phyloP scores from a whole-genome alignment of 2,888 invertebrate species.

The Neocrepidodera transversa region DNA sequence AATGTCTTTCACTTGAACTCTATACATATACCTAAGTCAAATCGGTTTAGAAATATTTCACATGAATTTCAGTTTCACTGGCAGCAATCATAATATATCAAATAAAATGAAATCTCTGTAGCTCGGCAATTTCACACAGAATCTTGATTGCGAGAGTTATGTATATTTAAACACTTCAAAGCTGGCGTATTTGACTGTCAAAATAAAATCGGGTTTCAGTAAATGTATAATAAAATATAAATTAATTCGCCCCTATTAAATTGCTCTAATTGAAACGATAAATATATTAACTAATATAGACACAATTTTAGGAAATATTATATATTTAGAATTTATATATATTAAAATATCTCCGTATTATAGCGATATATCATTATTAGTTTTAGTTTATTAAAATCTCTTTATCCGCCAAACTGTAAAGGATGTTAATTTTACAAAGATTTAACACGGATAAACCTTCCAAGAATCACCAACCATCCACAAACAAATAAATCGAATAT shows the following conservation, averaged over 20 bases:
- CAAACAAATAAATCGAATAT: too few species aligned
- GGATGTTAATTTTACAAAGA: too few species aligned
- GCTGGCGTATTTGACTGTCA: slow-evolving; percentile 15
- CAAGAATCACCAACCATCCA: too few species aligned
- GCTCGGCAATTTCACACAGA: slow-evolving; percentile 20
- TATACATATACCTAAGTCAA: slow-evolving; percentile 12
- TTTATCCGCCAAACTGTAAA: too few species aligned
- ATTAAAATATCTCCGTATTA: too few species aligned
- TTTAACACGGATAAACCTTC: too few species aligned
- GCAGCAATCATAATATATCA: slow-evolving; percentile 31
- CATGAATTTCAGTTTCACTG: slow-evolving; percentile 29
- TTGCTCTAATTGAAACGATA: not conserved
- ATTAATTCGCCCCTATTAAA: not conserved
- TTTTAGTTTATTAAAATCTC: too few species aligned
- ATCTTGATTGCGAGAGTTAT: slow-evolving; percentile 33
- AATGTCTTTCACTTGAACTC: slow-evolving; percentile 20
- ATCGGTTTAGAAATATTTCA: slow-evolving; percentile 27
- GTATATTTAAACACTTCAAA: slow-evolving; percentile 35
- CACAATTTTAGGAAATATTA: too few species aligned
- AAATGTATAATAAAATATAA: slow-evolving; percentile 7
- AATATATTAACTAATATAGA: too few species aligned
- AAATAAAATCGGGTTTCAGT: slow-evolving; percentile 9
- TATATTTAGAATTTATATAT: too few species aligned
- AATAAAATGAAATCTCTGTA: slow-evolving; percentile 20
- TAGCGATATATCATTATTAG: too few species aligned